These are phyloP conservation scores for Toxostoma redivivum DNA, from an alignment of 2,113 vertebrate species.

Conservation along the genomic window DNA sequence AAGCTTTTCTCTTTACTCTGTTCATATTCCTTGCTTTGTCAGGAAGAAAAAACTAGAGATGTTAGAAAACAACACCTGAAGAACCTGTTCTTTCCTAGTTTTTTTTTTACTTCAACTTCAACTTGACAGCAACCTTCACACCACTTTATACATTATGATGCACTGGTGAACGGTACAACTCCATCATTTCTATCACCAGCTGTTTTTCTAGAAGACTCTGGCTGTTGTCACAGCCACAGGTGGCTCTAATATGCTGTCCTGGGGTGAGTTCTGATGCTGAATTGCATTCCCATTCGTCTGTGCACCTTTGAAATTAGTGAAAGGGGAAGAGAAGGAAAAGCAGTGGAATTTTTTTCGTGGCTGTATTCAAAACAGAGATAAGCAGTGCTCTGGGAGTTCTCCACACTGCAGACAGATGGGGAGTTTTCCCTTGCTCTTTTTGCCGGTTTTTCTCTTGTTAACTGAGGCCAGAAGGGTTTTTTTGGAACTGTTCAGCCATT, in stretches of 20 bases:
- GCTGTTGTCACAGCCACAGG: neutral
- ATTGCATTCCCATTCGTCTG: neutral
- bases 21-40: neutral
- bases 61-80: neutral
- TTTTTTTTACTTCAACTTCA: neutral
- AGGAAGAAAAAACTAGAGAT: neutral
- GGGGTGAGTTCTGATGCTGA: neutral
- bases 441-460: rapidly evolving
- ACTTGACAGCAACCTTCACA: neutral
- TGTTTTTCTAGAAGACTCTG: neutral
- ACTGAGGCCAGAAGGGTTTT: neutral
- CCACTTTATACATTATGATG: neutral
- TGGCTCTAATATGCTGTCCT: neutral
- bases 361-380: neutral
- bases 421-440: neutral
- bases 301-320: neutral
- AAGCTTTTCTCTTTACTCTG: neutral
- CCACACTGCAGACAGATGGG: rapidly evolving
- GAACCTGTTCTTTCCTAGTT: neutral
- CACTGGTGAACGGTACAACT: neutral
- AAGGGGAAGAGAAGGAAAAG: neutral
- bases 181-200: neutral
- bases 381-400: neutral
- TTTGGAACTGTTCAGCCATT: neutral
- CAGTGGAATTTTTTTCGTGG: rapidly evolving